phyloP scores from a whole-genome alignment of 2,888 invertebrate genomes.

The Parapristionchus giblindavisi region DNA sequence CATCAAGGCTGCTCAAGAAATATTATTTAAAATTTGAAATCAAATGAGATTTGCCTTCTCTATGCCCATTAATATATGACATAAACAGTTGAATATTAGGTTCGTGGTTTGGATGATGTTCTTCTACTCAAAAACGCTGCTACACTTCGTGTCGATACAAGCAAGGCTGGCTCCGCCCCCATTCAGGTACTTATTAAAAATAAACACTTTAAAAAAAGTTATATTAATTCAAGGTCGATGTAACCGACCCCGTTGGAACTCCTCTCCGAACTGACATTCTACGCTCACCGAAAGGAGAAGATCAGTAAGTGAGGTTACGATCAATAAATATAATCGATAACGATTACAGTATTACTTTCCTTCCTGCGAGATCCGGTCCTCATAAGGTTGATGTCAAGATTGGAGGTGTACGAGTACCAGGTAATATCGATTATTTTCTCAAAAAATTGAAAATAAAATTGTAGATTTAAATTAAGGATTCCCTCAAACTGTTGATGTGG shows the following conservation, averaged over 20 bases:
- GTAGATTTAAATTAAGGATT: conserved; percentile 43
- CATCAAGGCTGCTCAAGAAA: no score
- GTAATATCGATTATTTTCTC: conserved; percentile 38
- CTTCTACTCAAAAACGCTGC: conserved; percentile 19
- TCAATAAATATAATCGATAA: background rate
- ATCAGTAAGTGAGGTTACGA: background rate
- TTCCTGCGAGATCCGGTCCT: conserved; percentile 64
- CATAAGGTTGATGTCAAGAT: conserved; percentile 61
- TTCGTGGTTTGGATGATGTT: conserved; percentile 28
- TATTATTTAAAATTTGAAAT: background rate
- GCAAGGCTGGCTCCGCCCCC: conserved; percentile 9
- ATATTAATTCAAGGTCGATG: conserved; percentile 53
- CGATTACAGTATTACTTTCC: conserved; percentile 57
- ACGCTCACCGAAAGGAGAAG: conserved; percentile 33
- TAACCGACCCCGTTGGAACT: conserved; percentile 63
- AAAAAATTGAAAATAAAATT: background rate
- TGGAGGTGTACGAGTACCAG: conserved; percentile 66
- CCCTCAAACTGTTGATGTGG: conserved; percentile 63
- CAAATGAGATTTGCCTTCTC: no score
- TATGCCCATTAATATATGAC: no score
- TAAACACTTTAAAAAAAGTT: background rate
- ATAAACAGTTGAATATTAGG: background rate
- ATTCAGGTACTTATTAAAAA: background rate
- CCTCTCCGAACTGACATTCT: conserved; percentile 56
- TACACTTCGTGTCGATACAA: conserved; percentile 3